Conservation (phyloP, 1,140 invertebrate genomes). For the Formica selysi region DNA sequence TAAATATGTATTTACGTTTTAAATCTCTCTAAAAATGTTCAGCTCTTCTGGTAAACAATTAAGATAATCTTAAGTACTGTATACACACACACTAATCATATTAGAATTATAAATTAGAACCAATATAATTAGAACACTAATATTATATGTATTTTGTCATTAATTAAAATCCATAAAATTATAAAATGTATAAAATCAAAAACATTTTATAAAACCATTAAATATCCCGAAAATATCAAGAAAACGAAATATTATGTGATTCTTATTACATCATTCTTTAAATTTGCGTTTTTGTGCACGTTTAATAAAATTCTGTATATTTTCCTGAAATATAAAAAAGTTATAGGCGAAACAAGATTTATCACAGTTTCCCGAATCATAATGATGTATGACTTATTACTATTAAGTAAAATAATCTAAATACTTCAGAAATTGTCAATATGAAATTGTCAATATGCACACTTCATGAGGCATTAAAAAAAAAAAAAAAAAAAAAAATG, state of each 20-base stretch:
- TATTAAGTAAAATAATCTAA: constrained; percentile 40
- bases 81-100: constrained; percentile 2
- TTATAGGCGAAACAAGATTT: constrained; percentile 31
- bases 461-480: neutral
- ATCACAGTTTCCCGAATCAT: constrained; percentile 52
- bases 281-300: neutral
- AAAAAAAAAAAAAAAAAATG: neutral
- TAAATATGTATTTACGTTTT: neutral
- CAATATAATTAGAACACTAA: neutral
- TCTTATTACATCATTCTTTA: neutral
- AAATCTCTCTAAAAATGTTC: neutral
- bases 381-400: constrained; percentile 26
- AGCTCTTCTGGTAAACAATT: neutral
- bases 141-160: constrained; percentile 1
- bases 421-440: constrained; percentile 19
- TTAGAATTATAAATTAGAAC: neutral
- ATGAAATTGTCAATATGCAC: constrained; percentile 18
- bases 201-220: neutral
- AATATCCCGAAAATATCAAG: neutral
- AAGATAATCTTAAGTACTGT: constrained; percentile 42
- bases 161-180: constrained; percentile 10
- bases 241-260: constrained; percentile 5
- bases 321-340: neutral
- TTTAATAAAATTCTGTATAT: neutral
- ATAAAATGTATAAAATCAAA: constrained; percentile 8